Evolutionary conservation across 2,888 invertebrate species (phyloP).

Genomic region (Nemurella pictetii): DNA sequence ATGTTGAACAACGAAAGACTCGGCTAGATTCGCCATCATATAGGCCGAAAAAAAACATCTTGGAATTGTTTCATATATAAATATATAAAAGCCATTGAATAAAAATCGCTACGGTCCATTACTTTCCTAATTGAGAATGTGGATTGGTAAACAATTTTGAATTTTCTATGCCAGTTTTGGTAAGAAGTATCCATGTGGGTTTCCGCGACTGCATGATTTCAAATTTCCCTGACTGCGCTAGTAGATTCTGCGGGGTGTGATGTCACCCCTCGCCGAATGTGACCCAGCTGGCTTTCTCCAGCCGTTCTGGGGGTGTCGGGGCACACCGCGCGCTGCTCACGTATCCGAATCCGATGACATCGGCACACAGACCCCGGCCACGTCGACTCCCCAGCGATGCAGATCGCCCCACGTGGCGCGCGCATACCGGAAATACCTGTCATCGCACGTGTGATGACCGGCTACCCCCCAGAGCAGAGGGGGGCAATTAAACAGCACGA

Average conservation of each 20-base stretch:
- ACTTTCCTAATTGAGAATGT: too few species aligned
- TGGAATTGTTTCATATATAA: too few species aligned
- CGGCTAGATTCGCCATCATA: too few species aligned
- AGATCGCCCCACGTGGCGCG: not conserved
- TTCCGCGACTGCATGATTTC: not conserved
- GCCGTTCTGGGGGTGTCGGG: not conserved
- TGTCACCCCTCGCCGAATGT: not conserved
- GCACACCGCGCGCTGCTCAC: not conserved
- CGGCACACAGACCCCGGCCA: too few species aligned
- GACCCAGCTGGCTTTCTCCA: not conserved
- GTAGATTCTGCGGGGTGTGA: not conserved
- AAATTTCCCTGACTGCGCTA: not conserved
- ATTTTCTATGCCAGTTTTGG: not conserved
- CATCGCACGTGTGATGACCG: not conserved
- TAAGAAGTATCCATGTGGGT: not conserved
- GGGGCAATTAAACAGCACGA: constrained; percentile 15
- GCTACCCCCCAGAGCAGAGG: not conserved
- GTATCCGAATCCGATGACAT: not conserved
- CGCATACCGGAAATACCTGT: constrained; percentile 6
- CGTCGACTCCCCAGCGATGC: too few species aligned
- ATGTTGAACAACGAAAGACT: too few species aligned
- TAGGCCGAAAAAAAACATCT: too few species aligned
- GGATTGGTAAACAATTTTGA: too few species aligned
- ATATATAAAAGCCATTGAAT: too few species aligned
- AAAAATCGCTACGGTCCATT: too few species aligned